Percentiles rank a stretch among this genome's conserved stretches.
phyloP scores from a whole-genome alignment of 2,113 vertebrate genomes.

The Dermatemys mawii region DNA sequence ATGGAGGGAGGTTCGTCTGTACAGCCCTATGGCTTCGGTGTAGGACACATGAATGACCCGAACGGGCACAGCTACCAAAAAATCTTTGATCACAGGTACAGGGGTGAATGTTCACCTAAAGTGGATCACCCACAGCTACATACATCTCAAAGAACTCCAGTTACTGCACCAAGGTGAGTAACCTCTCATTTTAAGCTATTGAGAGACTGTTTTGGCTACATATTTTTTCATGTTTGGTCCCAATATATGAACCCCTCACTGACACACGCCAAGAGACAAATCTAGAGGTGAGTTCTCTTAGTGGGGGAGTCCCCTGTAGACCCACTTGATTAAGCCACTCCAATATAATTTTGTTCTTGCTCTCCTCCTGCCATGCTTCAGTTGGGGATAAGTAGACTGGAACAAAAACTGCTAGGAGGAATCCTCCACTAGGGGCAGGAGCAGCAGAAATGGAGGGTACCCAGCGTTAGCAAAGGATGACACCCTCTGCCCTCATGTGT shows the following conservation, averaged over 20 bases:
- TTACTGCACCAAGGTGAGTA: too few relatives aligned
- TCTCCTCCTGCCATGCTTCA: background rate
- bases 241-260: background rate
- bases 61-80: too few relatives aligned
- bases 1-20: too few relatives aligned
- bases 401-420: conserved; percentile 15
- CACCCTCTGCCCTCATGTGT: background rate
- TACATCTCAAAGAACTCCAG: too few relatives aligned
- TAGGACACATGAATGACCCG: too few relatives aligned
- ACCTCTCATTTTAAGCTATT: conserved; percentile 3
- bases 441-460: background rate
- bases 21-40: too few relatives aligned
- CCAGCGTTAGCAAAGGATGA: background rate
- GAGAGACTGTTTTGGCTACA: background rate
- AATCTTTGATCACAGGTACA: too few relatives aligned
- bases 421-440: background rate
- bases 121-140: too few relatives aligned
- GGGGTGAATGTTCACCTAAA: too few relatives aligned
- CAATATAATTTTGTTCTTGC: background rate
- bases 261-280: background rate
- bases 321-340: background rate
- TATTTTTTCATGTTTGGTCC: conserved; percentile 8
- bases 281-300: background rate
- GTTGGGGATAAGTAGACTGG: background rate
- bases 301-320: background rate